Conservation (phyloP, 2,888 invertebrate genomes). For the Drosophila flavopinicola region DNA sequence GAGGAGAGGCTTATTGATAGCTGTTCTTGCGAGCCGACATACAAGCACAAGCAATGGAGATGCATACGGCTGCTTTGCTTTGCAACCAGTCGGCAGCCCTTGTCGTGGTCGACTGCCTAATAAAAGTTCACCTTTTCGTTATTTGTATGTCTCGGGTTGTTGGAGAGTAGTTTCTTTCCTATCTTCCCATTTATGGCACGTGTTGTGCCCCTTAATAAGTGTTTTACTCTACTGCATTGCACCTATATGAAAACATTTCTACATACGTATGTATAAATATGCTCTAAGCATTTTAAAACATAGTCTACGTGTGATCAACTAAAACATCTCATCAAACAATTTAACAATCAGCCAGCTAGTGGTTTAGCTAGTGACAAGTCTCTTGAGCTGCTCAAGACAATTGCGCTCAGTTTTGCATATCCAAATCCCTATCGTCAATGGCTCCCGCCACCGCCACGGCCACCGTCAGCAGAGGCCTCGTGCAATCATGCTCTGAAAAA, state of each 20-base stretch:
- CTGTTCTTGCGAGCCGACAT: slow-evolving; percentile 6
- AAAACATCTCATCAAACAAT: no score
- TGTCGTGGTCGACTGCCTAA: slow-evolving; percentile 14
- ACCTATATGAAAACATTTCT: neutral
- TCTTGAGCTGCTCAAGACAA: slow-evolving; percentile 24
- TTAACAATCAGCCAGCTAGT: no score
- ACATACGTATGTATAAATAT: no score
- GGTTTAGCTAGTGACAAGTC: neutral
- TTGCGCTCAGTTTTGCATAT: slow-evolving; percentile 59
- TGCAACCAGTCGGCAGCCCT: slow-evolving; percentile 44
- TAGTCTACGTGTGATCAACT: no score
- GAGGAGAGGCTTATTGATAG: slow-evolving; percentile 18
- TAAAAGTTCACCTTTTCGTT: slow-evolving; percentile 34
- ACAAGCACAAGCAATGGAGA: slow-evolving; percentile 18
- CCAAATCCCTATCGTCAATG: slow-evolving; percentile 45
- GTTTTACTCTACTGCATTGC: neutral
- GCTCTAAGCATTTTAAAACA: no score
- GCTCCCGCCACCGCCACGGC: slow-evolving; percentile 21
- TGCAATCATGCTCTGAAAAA: slow-evolving; percentile 46
- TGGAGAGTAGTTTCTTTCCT: slow-evolving; percentile 1
- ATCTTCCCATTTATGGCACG: slow-evolving; percentile 38
- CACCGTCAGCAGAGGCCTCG: slow-evolving; percentile 5
- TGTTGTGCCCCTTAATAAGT: slow-evolving; percentile 22
- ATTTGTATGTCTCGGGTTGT: slow-evolving; percentile 10
- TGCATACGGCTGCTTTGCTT: slow-evolving; percentile 15